Conservation (phyloP, 2,888 invertebrate genomes). For the Tanytarsus gracilentus region DNA sequence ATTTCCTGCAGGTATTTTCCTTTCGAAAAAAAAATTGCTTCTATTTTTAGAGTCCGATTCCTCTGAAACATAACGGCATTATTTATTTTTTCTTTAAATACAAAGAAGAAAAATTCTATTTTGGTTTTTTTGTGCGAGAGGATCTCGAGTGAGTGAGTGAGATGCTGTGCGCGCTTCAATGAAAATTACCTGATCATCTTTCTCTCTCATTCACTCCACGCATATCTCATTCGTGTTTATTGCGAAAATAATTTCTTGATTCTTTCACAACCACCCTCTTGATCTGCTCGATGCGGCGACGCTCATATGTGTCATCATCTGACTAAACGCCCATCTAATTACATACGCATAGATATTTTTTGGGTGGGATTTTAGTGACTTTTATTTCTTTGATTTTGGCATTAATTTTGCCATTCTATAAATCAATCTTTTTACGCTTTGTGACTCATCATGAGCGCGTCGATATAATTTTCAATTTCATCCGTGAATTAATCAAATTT, state of each 20-base stretch:
- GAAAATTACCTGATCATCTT: slow-evolving; percentile 18
- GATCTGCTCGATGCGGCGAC: neutral
- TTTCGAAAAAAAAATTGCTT: slow-evolving; percentile 10
- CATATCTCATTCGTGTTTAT: neutral
- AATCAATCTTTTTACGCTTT: too few relatives aligned
- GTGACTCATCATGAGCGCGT: too few relatives aligned
- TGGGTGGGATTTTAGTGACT: neutral
- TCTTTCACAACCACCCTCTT: neutral
- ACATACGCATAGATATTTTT: slow-evolving; percentile 1
- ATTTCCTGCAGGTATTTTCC: slow-evolving; percentile 30
- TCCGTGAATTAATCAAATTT: too few relatives aligned
- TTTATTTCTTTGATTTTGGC: neutral
- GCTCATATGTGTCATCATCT: slow-evolving; percentile 3
- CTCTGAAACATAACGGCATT: slow-evolving; percentile 26
- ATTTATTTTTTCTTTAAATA: slow-evolving; percentile 27
- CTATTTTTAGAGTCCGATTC: slow-evolving; percentile 25
- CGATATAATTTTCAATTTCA: too few relatives aligned
- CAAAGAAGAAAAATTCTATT: slow-evolving; percentile 24
- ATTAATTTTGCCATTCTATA: too few relatives aligned
- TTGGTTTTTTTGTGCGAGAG: slow-evolving; percentile 22
- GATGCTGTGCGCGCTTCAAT: slow-evolving; percentile 9
- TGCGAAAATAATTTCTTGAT: neutral
- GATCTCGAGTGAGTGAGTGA: neutral
- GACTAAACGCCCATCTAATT: slow-evolving; percentile 20
- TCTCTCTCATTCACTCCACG: neutral